Evolutionary conservation across 1,140 invertebrate species (phyloP), one percentile per base, ranked within the genome.

Genomic region (Plutomurus gul): DNA sequence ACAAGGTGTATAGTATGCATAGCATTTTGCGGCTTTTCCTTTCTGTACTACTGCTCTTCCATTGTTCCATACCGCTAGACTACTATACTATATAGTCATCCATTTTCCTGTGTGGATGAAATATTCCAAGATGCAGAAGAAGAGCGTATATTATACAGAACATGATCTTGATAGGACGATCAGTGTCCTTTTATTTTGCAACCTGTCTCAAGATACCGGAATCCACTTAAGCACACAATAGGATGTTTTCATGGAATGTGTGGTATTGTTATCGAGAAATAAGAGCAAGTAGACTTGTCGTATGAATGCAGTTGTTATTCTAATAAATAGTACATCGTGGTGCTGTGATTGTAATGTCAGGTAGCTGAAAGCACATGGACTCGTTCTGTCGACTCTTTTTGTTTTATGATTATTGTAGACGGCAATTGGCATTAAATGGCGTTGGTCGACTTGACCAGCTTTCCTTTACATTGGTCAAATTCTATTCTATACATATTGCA

Each of bases 351-450:
- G 56, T 65, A 27, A 30, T 30, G 25, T 25, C 18, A 65, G 56
- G 56, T 65, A 65, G n/a, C n/a, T n/a, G n/a, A n/a, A n/a, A n/a
- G 56, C 56, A 65, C 56, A 65, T 65, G 56, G 56, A 65, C 56
- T 65, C 56, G 27, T 65, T 65, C 56, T 65, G 56, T 65, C 56
- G 36, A 65, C 56, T 33, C 11, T 13, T n/a, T n/a, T n/a, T 65
- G 56, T 65, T 65, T 65, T 65, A 65, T 33, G 56, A 30, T 65
- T 65, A 65, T 65, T 65, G 36, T 65, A 27, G 56, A 65, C 36
- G 56, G 56, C 56, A 65, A 65, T 65, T 65, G 56, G 56, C 56
- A 33, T 65, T 1, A n/a, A 16, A 65, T 65, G n/a, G 13, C 27
- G 20, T 51, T 51, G 47, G 20, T n/a, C n/a, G n/a, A n/a, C 25